Evolutionary conservation across 2,797 vertebrate genomes (phyloP), one percentile per base, ranked within the genome.

Genomic region (Cichlasoma orientale): DNA sequence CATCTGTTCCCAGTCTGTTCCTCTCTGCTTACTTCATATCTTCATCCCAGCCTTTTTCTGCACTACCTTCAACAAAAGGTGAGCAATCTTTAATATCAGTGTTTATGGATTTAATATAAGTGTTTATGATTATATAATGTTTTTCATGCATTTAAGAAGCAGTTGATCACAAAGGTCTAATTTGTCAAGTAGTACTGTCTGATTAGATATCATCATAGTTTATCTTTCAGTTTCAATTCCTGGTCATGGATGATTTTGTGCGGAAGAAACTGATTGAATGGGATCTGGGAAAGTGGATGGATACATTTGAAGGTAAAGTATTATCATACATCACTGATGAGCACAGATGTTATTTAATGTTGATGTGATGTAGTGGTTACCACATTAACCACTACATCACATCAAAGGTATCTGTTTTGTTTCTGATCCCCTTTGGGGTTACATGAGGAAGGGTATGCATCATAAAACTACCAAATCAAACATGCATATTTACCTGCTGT

Each of bases 161-260:
- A 63, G 16, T 16, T 47, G 5, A 47, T 27, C 14, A 16, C 14
- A 47, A 57, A 57, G 56, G 4, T 2, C 16, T 29, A 19, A 31
- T 29, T 57, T 57, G 16, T 19, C 16, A 19, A 31, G 8, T 8
- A 31, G 56, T 18, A 10, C 8, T 66, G 23, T 1, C 9, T 44
- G 23, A 10, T 27, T 2, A 23, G 25, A 16, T 44, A 71, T 53
- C 25, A 14, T 2, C 25, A 14, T 3, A 14, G 2, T 69, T 55
- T 77, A 3, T 9, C 21, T 79, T 83, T 5, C 54, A 86, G 86
- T 56, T 81, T 19, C 56, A 52, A 19, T 47, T 77, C 19, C 61
- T 36, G 1, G 3, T 53, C 56, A 91, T 88, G 83, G 84, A 85
- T 83, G 53, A 59, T 1, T 89, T 88, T 86, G 86, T 90, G 27